Base-by-base conservation (phyloP, 2,113 vertebrate species). In the Stercorarius parasiticus region DNA sequence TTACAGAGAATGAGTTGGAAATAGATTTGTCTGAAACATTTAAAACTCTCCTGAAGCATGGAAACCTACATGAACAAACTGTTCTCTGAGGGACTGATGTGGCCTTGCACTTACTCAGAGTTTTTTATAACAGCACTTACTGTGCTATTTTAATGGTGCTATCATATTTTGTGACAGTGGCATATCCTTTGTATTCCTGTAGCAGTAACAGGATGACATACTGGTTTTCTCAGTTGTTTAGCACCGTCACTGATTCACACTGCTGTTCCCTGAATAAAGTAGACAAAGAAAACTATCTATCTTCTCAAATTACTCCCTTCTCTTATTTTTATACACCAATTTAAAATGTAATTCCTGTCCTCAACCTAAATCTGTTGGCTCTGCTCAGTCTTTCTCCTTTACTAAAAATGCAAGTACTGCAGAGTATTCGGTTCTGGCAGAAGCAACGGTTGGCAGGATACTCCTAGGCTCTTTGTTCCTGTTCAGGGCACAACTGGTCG, bases 21-120 rank as follows among this genome's bases (percentile, higher is more conserved):
- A 92, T 43, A 79, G 72, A 88, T 95, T 93, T 95, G 34, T 67
- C 78, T 93, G 71, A 89, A 91, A 84, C 47, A 40, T 61, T 93
- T 80, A 74, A 94, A 91, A 91, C 23, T 80, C 52, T 94, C 59
- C n/a, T 73, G 55, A 93, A 78, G 52, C 25, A 50, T 34, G n/a
- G 27, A 91, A 86, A 59, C 17, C n/a, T 69, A 40, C 40, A 47
- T 0, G 13, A 88, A 92, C 47, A 82, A 93, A 84, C 43, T n/a
- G 8, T 76, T 76, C 27, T 94, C 45, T 55, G 40, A 38, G 80
- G 17, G 47, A 52, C 62, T 86, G 73, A 67, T 3, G 15, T 83
- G 82, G 92, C 72, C 72, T 93, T 65, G 70, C 40, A 80, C 69
- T 76, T 78, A 69, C 27, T 95, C 47, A 26, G 36, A 74, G 36